Conservation (phyloP, 2,888 invertebrate species). For the Amphipyra tragopoginis region DNA sequence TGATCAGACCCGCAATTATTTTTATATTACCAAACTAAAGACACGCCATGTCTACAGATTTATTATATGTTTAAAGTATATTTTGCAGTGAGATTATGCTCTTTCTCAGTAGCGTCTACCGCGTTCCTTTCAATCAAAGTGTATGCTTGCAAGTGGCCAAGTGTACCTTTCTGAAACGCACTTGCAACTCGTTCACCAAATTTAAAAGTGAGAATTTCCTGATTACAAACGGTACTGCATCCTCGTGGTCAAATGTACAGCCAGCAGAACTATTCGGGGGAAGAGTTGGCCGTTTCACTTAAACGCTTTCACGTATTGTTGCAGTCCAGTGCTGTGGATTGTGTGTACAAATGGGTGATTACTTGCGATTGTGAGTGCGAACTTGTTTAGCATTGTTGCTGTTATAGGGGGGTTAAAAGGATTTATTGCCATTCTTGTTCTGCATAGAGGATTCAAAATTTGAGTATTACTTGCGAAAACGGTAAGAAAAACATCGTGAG, state of each 20-base stretch:
- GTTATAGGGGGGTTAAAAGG: not conserved
- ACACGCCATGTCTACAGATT: no score
- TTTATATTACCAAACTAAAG: no score
- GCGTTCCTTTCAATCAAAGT: no score
- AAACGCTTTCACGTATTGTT: slow-evolving; percentile 55
- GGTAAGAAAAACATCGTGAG: no score
- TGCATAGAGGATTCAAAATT: no score
- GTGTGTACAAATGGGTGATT: slow-evolving; percentile 36
- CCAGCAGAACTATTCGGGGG: slow-evolving; percentile 50
- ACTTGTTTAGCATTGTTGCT: slow-evolving; percentile 18
- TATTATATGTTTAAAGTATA: no score
- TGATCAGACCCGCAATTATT: no score
- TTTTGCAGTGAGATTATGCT: no score
- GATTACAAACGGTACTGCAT: slow-evolving; percentile 12
- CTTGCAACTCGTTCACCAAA: not conserved
- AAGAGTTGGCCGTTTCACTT: slow-evolving; percentile 57
- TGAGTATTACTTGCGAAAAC: no score
- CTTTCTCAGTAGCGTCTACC: no score
- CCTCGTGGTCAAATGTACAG: slow-evolving; percentile 49
- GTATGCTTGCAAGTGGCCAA: no score
- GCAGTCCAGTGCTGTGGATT: slow-evolving; percentile 22
- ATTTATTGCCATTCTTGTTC: no score
- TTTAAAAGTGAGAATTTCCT: not conserved
- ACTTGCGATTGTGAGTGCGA: slow-evolving; percentile 21
- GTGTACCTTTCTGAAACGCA: not conserved